Percentiles rank a stretch among this genome's conserved stretches.
Conservation (phyloP, 2,797 vertebrate genomes). For the Sebastes matsubarae region DNA sequence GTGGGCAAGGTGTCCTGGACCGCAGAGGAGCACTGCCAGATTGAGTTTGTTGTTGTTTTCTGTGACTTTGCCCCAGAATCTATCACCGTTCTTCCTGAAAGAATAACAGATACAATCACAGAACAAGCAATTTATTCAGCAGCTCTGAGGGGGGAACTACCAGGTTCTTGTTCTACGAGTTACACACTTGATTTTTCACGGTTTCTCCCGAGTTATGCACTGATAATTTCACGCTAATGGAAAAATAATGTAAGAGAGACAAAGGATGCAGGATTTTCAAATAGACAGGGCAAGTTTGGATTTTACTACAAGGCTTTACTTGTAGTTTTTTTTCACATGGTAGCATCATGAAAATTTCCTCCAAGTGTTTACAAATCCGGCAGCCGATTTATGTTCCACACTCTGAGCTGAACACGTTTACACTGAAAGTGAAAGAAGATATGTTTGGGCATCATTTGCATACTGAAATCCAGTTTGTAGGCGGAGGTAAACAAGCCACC, state of each 20-base stretch:
- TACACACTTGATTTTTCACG: conserved; percentile 3
- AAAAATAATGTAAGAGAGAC: conserved; percentile 3
- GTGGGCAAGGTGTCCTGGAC: conserved; percentile 76
- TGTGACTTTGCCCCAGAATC: conserved; percentile 81
- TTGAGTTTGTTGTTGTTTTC: conserved; percentile 72
- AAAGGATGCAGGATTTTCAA: neutral
- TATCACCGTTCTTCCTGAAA: conserved; percentile 59
- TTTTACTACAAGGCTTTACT: neutral
- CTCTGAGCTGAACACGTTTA: neutral
- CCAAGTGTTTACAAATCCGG: neutral
- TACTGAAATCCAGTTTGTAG: no score
- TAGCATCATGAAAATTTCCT: neutral
- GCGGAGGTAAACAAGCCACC: no score
- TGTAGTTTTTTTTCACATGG: neutral
- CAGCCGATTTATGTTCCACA: neutral
- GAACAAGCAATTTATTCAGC: conserved; percentile 49
- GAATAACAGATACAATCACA: conserved; percentile 58
- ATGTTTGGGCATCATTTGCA: neutral
- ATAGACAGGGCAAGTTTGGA: neutral
- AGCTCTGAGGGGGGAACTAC: conserved; percentile 13
- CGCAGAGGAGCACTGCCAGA: conserved; percentile 60
- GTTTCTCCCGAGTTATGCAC: conserved; percentile 14
- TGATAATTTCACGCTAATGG: conserved; percentile 14
- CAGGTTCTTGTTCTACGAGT: conserved; percentile 11
- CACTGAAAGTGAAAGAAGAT: neutral